Evolutionary conservation across 1,140 invertebrate genomes (phyloP), one percentile per base, ranked within the genome.

Genomic region (Cydia splendana): DNA sequence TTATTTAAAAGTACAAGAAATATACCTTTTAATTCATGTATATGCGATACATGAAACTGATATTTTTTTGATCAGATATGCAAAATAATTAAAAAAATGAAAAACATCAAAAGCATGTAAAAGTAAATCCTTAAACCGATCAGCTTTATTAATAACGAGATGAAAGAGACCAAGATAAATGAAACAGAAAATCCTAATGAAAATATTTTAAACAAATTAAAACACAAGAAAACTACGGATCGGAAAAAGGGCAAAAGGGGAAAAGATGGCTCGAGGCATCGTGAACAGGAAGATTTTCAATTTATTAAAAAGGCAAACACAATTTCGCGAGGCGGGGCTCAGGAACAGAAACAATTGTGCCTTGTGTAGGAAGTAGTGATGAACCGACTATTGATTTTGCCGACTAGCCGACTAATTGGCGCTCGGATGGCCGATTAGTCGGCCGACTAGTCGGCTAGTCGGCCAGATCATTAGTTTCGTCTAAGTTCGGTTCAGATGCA

Each of bases 291-390:
- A 86, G 82, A 88, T 84, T 88, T 87, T 83, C 82, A 88, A 87
- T 88, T 86, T 88, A 86, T 87, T 85, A 89, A 87, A 89, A 87
- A 89, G 81, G 82, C 82, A 88, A 89, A 89, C 82, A 87, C 78
- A 88, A 87, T 88, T 87, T 85, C 75, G 78, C 80, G 75, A 81
- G 76, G 79, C 76, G 74, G 77, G 75, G 80, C 79, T 81, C 82
- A 80, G 78, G 77, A 79, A 65, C 20, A 57, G 74, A 57, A 51
- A 75, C 74, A 57, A 75, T 75, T 51, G 74, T 12, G 38, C 20
- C 15, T 28, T 45, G n/a, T 45, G 74, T 75, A 51, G 20, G 28
- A 34, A 69, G 15, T 67, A 67, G n/a, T n/a, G n/a, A n/a, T n/a
- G n/a, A n/a, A n/a, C n/a, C n/a, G n/a, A n/a, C n/a, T n/a, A n/a